phyloP scores from a whole-genome alignment of 2,797 vertebrate genomes.

The Antrozous pallidus region DNA sequence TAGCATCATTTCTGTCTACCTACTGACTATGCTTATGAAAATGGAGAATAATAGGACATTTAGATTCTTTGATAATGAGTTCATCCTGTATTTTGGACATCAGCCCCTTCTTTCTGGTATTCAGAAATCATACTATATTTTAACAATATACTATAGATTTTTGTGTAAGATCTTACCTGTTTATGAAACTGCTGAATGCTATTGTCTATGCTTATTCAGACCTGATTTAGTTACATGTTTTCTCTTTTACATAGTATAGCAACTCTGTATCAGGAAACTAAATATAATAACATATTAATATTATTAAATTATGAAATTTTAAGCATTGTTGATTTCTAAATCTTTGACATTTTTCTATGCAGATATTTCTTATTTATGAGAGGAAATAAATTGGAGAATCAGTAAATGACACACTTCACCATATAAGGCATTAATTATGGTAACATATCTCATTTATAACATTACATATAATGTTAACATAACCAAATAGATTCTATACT shows the following conservation, averaged over 20 bases:
- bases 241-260: background rate
- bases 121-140: background rate
- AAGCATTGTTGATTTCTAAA: background rate
- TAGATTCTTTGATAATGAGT: background rate
- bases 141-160: background rate
- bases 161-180: background rate
- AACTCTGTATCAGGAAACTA: background rate
- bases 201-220: background rate
- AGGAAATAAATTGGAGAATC: background rate
- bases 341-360: background rate
- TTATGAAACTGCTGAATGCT: background rate
- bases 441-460: background rate
- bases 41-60: background rate
- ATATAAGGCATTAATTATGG: background rate
- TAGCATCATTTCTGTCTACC: background rate
- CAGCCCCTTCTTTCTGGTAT: background rate
- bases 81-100: background rate
- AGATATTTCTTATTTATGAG: background rate
- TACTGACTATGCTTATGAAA: background rate
- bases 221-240: background rate
- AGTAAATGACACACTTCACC: background rate
- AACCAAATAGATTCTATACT: background rate
- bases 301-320: conserved; percentile 2
- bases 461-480: background rate
- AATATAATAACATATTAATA: background rate